Evolutionary conservation across 2,113 vertebrate species (phyloP), one percentile per base, ranked within the genome.

Genomic region (Semnopithecus entellus): DNA sequence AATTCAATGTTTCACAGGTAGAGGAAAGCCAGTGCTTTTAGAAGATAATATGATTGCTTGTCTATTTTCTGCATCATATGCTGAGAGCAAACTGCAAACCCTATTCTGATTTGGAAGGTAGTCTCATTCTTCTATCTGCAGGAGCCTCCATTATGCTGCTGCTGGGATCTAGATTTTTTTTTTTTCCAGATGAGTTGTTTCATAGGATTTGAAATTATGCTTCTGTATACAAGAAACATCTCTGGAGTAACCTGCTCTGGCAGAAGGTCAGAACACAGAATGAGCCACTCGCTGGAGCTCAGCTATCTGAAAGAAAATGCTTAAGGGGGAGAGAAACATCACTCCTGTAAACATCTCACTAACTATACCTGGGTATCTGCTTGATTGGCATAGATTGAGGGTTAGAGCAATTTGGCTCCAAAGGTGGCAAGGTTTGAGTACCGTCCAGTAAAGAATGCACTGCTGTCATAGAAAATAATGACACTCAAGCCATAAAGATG

Each of bases 181-280:
- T 90, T 96, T 78, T 89, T 64, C 40, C 68, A 91, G 90, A 50
- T 97, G 18, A 97, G 25, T 96, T 91, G 57, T 81, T 94, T 85
- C 93, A 40, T 5, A 95, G 81, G 78, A 85, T 72, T 95, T 97
- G 96, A 96, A 95, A 97, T 94, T 76, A 78, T 20, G 88, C 73
- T 82, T 91, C 9, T 40, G 43, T 59, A 89, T 91, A 93, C 20
- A 92, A 87, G 89, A 97, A 94, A 82, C 61, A 83, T 3, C 61
- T 76, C 81, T 76, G 92, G 90, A n/a, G 87, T 85, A 92, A 96
- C 90, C 43, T 57, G 25, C 59, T 64, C n/a, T 32, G 96, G 92
- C 32, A 80, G 70, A 98, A 95, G 90, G 83, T 96, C 76, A 87
- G 79, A 95, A 95, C 91, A 81, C 17, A 94, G 80, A 95, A 16